Evolutionary conservation across 2,797 vertebrate genomes (phyloP).

Genomic region (Eulemur rubriventer): DNA sequence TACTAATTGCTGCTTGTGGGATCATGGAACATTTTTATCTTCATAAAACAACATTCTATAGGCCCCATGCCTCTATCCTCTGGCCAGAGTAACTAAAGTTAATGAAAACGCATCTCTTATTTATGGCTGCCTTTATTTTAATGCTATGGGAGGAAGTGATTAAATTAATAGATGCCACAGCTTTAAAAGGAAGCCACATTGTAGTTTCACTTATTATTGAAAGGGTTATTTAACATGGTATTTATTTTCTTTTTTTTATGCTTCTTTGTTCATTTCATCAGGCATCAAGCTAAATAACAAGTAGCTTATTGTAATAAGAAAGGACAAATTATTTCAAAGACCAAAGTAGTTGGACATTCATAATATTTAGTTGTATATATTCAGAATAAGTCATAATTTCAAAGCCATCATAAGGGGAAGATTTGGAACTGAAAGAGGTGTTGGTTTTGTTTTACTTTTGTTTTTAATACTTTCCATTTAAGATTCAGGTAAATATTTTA

Average conservation of each 20-base stretch:
- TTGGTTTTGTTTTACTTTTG: not conserved
- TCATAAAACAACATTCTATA: not conserved
- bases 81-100: not conserved
- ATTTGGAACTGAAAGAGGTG: not conserved
- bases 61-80: not conserved
- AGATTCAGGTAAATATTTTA: constrained; percentile 2
- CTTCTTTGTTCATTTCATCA: constrained; percentile 19
- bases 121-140: constrained; percentile 39
- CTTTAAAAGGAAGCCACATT: constrained; percentile 6
- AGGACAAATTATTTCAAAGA: constrained; percentile 32
- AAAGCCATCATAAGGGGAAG: not conserved
- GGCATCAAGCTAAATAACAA: constrained; percentile 33
- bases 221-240: constrained; percentile 27
- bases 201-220: constrained; percentile 39
- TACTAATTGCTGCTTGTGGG: not conserved
- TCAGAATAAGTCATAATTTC: not conserved
- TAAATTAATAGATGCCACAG: not conserved
- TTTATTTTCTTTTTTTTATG: constrained; percentile 30
- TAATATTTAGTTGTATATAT: not conserved
- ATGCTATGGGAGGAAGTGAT: not conserved
- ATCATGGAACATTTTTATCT: not conserved
- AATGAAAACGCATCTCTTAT: not conserved
- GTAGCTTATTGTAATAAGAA: constrained; percentile 46
- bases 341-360: not conserved
- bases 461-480: constrained; percentile 27